Conservation (phyloP, 2,113 vertebrate genomes). For the Spilogale gracilis region DNA sequence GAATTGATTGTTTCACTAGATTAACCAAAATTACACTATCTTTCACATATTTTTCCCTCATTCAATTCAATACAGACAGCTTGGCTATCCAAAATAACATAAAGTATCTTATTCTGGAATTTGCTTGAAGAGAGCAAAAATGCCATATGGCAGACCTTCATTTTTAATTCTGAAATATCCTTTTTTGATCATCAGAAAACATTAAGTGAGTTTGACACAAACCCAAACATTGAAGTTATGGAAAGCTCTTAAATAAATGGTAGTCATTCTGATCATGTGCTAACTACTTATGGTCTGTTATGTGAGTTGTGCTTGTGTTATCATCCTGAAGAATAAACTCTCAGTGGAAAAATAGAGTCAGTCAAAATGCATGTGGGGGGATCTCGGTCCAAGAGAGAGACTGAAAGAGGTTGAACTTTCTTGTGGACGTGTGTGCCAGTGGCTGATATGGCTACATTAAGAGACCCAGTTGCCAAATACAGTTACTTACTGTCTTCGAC, state of each 20-base stretch:
- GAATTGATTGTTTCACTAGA: conserved; percentile 52
- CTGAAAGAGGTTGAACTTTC: conserved; percentile 13
- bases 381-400: neutral
- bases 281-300: conserved; percentile 72
- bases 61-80: conserved; percentile 45
- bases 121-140: conserved; percentile 55
- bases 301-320: conserved; percentile 52
- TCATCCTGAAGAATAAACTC: conserved; percentile 65
- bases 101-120: neutral
- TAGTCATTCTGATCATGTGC: conserved; percentile 46
- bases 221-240: conserved; percentile 45
- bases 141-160: conserved; percentile 50
- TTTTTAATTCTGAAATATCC: conserved; percentile 77
- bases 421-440: neutral
- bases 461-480: conserved; percentile 20
- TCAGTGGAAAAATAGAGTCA: conserved; percentile 66
- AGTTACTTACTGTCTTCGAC: conserved; percentile 45
- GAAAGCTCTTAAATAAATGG: conserved; percentile 60
- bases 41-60: conserved; percentile 1
- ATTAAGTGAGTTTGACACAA: conserved; percentile 73
- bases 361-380: neutral
- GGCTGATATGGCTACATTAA: conserved; percentile 32
- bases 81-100: conserved; percentile 48
- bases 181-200: conserved; percentile 66
- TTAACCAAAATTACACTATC: conserved; percentile 28